Conservation (phyloP, 2,888 invertebrate genomes). For the Molorchus minor region DNA sequence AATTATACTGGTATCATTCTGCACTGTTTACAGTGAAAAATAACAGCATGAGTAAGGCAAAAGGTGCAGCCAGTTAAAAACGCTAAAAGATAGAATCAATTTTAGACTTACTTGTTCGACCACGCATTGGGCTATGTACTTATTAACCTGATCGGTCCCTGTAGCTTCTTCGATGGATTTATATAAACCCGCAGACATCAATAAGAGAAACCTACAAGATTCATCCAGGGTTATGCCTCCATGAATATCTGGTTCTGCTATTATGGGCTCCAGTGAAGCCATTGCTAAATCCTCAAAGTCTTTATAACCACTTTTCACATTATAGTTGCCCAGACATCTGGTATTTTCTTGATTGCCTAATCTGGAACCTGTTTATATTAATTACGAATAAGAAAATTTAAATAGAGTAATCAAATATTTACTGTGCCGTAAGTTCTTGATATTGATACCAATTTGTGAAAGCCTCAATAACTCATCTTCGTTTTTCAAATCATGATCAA, state of each 20-base stretch:
- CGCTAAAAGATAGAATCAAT: no score
- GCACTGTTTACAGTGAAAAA: no score
- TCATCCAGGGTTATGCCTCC: conserved; percentile 82
- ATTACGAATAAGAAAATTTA: not conserved
- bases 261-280: conserved; percentile 81
- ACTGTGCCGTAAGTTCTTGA: conserved; percentile 74
- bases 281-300: conserved; percentile 79
- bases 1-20: no score
- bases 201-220: conserved; percentile 81
- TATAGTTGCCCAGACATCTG: conserved; percentile 86
- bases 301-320: conserved; percentile 85
- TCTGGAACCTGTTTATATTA: conserved; percentile 67
- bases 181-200: conserved; percentile 88
- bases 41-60: no score
- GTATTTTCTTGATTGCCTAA: conserved; percentile 85
- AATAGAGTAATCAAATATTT: conserved; percentile 37
- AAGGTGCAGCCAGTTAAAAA: no score
- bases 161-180: conserved; percentile 83
- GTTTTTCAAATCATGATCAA: conserved; percentile 85
- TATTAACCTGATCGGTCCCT: conserved; percentile 81
- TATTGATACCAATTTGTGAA: conserved; percentile 78
- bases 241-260: conserved; percentile 84
- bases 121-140: conserved; percentile 80
- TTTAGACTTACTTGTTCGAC: conserved; percentile 76
- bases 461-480: conserved; percentile 85